Evolutionary conservation across 1,140 invertebrate species (phyloP), one percentile per base, ranked within the genome.

Genomic region (Drosophila biarmipes): DNA sequence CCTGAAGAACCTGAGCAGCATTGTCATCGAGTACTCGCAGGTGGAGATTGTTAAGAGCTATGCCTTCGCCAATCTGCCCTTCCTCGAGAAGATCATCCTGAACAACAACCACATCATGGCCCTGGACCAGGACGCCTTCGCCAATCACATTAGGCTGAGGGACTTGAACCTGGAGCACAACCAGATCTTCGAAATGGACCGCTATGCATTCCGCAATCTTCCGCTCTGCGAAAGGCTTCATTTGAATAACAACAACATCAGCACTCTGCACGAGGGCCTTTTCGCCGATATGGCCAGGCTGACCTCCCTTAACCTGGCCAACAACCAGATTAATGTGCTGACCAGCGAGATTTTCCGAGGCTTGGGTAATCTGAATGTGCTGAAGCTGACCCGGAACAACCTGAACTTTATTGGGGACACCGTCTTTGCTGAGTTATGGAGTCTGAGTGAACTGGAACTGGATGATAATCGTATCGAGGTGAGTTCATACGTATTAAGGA

Each of bases 341-440:
- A 95, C 95, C 6, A 93, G 94, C 21, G 95, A 95, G 40, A 95
- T 94, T 40, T 96, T 97, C 90, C 93, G 94, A 53, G 95, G 96
- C 51, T 92, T 97, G 79, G 93, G 93, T 14, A 94, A 94, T 76
- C 92, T 97, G 42, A 92, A 93, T 75, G 93, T 94, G 56, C 93
- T 97, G 21, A 94, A 96, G 76, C 91, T 97, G 27, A 93, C 94
- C 6, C 92, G 92, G n/a, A 97, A 97, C 89, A 92, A 93, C 53
- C 93, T 97, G 58, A 94, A 94, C 29, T 95, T 95, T 85, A 93
- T 97, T 57, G 95, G 95, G 2, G 95, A 96, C 29, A 93, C 94
- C 42, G 95, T 94, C 4, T 97, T 97, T 90, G 93, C 94, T 0
- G 96, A 97, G 80, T 92, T 97, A 82, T 94, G 84, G 94, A 95